Base-by-base conservation (phyloP, 2,113 vertebrate species). In the Sphyrna mokarran region DNA sequence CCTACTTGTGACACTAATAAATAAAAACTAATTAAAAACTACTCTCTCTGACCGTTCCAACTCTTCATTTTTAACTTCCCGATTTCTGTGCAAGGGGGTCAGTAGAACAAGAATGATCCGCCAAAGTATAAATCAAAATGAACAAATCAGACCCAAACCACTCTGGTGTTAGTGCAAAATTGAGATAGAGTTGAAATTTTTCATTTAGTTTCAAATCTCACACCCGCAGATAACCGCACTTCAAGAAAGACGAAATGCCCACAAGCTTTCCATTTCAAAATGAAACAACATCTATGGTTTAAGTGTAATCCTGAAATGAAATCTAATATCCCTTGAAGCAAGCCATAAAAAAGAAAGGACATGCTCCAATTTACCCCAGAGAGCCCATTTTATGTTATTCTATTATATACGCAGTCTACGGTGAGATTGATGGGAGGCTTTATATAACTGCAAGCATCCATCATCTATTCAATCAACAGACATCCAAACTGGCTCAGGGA, bases 311-410 rank as follows among this genome's bases (percentile, higher is more conserved):
- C 61, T 66, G 89, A 66, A 16, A 66, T 66, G 89, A 91, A 37
- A 91, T 91, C 29, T 66, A 91, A 91, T 91, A 66, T 63, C 63
- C 29, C 58, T 66, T 66, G 58, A 91, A 91, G 89, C 18, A 91
- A 61, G 14, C 58, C 61, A 37, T 66, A 22, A 91, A 90, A 90
- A n/a, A 29, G 10, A 91, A 66, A 8, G 33, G 58, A 91, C 61
- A 91, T 37, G 58, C 14, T 63, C 89, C 58, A 91, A 66, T 66
- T 37, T 91, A 66, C 61, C 89, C 89, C 61, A 37, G 61, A 91
- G 89, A 61, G 33, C 58, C 6, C 16, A 66, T 91, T 66, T 91
- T 66, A 91, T 91, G 89, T 66, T 91, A 8, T 16, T 66, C 33
- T 66, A 18, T 91, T 37, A 91, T 63, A 66, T n/a, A 22, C 61